Base-by-base conservation (phyloP, 2,797 vertebrate genomes). In the Micromesistius poutassou region DNA sequence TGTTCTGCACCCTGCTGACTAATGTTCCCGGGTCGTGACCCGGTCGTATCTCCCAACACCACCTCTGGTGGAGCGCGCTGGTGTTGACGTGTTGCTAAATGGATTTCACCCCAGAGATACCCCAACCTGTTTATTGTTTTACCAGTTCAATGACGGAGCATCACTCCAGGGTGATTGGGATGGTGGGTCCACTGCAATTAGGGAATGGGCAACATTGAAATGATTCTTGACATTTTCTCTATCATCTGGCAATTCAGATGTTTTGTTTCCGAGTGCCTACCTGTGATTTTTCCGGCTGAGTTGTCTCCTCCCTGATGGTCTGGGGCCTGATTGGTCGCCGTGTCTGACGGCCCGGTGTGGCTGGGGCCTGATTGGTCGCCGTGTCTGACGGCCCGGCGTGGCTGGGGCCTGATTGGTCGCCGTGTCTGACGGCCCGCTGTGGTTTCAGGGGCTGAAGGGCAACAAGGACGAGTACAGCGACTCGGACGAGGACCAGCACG, bases 401-500 rank as follows among this genome's bases (percentile, higher is more conserved):
- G n/a, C n/a, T n/a, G n/a, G n/a, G n/a, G n/a, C n/a, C n/a, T n/a
- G n/a, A n/a, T n/a, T n/a, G n/a, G n/a, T n/a, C n/a, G n/a, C n/a
- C n/a, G n/a, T n/a, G n/a, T 22, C n/a, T 36, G 12, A 74, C 22
- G 25, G 73, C 36, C 5, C 25, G 55, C 74, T 76, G 3, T 74
- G 22, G n/a, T 68, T 68, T n/a, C 62, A 68, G 96, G 95, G 94
- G 79, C 96, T 97, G 91, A 98, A 98, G 89, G 95, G 96, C 71
- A 94, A 93, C 0, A 97, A 95, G 0, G 95, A 98, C 0, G 97
- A 98, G 2, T 98, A 98, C 4, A 98, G 96, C 0, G 96, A 98
- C 89, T 99, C 97, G 0, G 97, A 99, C 0, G 97, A 98, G 4
- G 97, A 99, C 85, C 94, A 97, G 84, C 97, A 99, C 0, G 98